phyloP scores from a whole-genome alignment of 2,797 vertebrate genomes.

The Peromyscus aztecus region DNA sequence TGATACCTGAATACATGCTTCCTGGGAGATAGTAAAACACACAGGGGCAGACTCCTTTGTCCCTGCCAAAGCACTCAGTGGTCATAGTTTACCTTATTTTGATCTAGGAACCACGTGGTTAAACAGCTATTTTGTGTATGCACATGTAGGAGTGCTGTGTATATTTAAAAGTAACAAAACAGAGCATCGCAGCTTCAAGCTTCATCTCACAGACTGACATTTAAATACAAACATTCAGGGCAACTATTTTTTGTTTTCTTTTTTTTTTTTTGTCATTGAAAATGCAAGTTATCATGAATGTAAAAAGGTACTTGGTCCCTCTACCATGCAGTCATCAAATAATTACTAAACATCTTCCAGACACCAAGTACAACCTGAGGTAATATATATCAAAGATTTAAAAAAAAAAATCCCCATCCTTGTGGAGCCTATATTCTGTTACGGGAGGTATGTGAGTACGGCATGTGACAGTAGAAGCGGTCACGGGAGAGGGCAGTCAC shows the following conservation, averaged over 20 bases:
- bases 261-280: not conserved
- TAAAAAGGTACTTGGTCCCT: not conserved
- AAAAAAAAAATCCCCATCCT: not conserved
- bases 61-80: not conserved
- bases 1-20: not conserved
- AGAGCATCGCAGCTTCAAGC: not conserved
- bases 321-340: conserved; percentile 24
- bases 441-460: not conserved
- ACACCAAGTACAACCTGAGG: not conserved
- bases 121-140: not conserved
- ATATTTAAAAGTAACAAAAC: conserved; percentile 46
- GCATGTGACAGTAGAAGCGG: not conserved
- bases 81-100: not conserved
- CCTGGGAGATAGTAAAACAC: not conserved
- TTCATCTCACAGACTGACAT: not conserved
- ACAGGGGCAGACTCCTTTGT: not conserved
- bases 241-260: not conserved
- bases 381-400: not conserved
- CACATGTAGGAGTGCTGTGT: not conserved
- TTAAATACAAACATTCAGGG: conserved; percentile 45
- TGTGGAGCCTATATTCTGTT: not conserved
- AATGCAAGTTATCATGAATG: conserved; percentile 30
- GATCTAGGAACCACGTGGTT: not conserved
- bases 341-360: not conserved
- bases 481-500: not conserved